Conservation (phyloP, 1,140 invertebrate genomes). For the fruit fly (Drosophila melanogaster) region Release_6_plus_ISO1_MT NT_033777.3:22494001-22494500, state of each 20-base stretch:
- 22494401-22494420: constrained; percentile 15
- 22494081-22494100: not conserved
- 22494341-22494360: constrained; percentile 18
- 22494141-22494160: no score
- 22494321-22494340: constrained; percentile 37
- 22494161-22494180: constrained; percentile 49
- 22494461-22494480: constrained; percentile 4
- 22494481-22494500: not conserved
- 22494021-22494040: no score
- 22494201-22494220: constrained; percentile 44
- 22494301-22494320: constrained; percentile 17
- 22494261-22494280: not conserved
- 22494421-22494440: constrained; percentile 60
- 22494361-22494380: constrained; percentile 68
- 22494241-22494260: constrained; percentile 43
- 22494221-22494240: constrained; percentile 52
- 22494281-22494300: constrained; percentile 7
- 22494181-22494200: constrained; percentile 41
- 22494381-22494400: constrained; percentile 51
- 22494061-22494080: not conserved
- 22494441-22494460: constrained; percentile 70
- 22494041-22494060: no score
- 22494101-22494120: not conserved
- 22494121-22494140: constrained; percentile 13
- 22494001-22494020: not conserved